These are phyloP conservation scores for Dasypus novemcinctus DNA, from an alignment of 2,113 vertebrate genomes.

Conservation along the genomic window DNA sequence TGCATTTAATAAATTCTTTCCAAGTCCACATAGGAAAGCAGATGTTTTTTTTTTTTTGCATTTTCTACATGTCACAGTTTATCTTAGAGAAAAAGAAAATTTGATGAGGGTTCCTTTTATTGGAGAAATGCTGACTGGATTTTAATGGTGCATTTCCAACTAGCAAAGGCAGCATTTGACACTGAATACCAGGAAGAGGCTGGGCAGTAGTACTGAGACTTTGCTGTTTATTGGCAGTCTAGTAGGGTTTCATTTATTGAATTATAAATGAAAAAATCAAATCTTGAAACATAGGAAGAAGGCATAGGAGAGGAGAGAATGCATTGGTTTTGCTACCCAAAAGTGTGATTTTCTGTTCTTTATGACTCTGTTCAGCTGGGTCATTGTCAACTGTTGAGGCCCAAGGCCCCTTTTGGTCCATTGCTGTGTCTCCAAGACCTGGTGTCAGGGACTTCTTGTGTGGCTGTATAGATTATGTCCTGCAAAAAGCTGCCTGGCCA, in stretches of 20 bases:
- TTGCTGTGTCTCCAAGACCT: background rate
- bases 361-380: background rate
- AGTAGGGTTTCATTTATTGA: background rate
- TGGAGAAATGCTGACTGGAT: background rate
- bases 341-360: background rate
- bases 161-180: background rate
- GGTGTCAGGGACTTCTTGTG: background rate
- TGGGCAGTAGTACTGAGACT: background rate
- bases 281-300: background rate
- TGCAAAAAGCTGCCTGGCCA: background rate
- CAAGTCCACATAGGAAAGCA: background rate
- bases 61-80: background rate
- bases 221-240: background rate
- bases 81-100: conserved; percentile 3
- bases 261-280: background rate
- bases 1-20: conserved; percentile 28
- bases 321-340: background rate
- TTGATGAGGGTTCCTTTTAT: background rate
- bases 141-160: background rate
- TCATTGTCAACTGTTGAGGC: background rate
- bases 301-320: background rate
- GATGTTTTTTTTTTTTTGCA: background rate
- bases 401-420: background rate
- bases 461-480: background rate
- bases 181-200: background rate